These are phyloP conservation scores for Steinernema khuongi DNA, from an alignment of 1,140 invertebrate species.

Conservation along the genomic window DNA sequence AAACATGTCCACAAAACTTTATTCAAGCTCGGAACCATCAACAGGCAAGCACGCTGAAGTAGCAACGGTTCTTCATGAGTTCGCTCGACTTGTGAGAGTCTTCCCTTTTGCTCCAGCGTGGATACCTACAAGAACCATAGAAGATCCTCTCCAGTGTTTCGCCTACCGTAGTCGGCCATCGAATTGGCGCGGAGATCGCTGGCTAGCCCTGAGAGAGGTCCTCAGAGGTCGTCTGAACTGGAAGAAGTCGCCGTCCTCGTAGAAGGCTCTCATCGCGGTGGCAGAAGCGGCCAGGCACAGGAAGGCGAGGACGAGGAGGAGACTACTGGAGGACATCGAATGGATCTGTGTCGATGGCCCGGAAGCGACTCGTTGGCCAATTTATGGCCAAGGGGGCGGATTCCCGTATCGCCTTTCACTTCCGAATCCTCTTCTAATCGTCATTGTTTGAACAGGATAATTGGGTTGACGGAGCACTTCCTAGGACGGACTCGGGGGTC, in stretches of 20 bases:
- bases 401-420: neutral
- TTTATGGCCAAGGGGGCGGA: neutral
- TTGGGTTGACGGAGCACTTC: too few relatives aligned
- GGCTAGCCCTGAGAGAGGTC: too few relatives aligned
- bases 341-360: neutral
- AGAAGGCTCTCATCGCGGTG: neutral
- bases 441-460: conserved; percentile 4
- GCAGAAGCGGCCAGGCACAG: neutral
- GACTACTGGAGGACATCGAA: neutral
- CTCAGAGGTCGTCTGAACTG: neutral
- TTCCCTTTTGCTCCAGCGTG: neutral
- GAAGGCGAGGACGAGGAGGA: neutral
- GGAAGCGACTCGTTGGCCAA: neutral
- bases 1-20: neutral
- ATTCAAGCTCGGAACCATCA: neutral
- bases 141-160: too few relatives aligned
- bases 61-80: neutral
- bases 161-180: too few relatives aligned
- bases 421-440: neutral
- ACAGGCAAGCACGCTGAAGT: conserved; percentile 1
- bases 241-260: conserved; percentile 3
- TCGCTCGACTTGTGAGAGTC: neutral
- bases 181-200: too few relatives aligned
- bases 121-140: neutral
- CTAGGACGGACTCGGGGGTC: too few relatives aligned